Evolutionary conservation across 2,797 vertebrate genomes (phyloP).

Genomic region (Trematomus bernacchii): DNA sequence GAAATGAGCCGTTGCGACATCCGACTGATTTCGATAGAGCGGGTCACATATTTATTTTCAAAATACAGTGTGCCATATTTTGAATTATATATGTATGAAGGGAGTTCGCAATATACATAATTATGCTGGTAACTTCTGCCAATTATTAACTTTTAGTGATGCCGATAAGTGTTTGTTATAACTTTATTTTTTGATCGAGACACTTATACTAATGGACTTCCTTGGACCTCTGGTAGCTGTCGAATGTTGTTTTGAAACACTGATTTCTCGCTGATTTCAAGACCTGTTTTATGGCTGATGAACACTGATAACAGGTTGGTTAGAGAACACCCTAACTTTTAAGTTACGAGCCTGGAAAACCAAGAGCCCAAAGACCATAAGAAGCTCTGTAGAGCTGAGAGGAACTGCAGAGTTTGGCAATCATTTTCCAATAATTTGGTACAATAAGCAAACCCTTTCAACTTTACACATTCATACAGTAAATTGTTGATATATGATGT

Average conservation of each 20-base stretch:
- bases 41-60: background rate
- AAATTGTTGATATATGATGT: background rate
- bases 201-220: background rate
- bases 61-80: background rate
- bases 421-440: too few species aligned
- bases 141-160: background rate
- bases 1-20: too few species aligned
- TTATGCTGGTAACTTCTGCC: too few species aligned
- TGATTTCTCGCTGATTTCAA: background rate
- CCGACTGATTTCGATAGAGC: too few species aligned
- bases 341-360: background rate
- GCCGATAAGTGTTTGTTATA: background rate
- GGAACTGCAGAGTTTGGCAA: background rate
- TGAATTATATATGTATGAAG: background rate
- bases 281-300: background rate
- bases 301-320: background rate
- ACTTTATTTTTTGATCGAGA: background rate
- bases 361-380: background rate
- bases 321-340: background rate
- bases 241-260: conserved; percentile 1
- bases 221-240: background rate
- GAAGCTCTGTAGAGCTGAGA: background rate
- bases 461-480: too few species aligned
- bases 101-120: background rate
- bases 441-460: too few species aligned